These are phyloP conservation scores for Hypocryptadius cinnamomeus DNA, from an alignment of 2,113 vertebrate genomes.

Conservation along the genomic window DNA sequence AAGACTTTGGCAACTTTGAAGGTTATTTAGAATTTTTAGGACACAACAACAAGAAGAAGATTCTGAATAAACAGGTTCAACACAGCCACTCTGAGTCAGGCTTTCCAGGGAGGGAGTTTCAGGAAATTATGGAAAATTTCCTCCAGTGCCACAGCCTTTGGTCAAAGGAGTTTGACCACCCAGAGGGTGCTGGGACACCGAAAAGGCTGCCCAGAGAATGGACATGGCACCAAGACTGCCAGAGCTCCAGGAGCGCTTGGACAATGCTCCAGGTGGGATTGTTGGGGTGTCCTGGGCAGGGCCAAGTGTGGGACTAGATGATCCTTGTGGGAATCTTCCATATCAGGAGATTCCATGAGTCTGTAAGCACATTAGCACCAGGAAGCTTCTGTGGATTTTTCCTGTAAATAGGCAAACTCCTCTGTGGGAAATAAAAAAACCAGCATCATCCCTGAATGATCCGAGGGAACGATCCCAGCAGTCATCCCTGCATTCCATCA, in stretches of 20 bases:
- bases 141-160: no score
- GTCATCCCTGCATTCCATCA: neutral
- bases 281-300: neutral
- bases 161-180: neutral
- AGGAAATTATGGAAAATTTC: neutral
- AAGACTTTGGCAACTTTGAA: neutral
- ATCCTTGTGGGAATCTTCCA: neutral
- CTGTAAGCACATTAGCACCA: fast-evolving
- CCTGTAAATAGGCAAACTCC: neutral
- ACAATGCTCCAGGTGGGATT: neutral
- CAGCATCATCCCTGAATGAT: no score
- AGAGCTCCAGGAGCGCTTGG: neutral
- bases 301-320: neutral
- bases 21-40: neutral
- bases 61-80: neutral
- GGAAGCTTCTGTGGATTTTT: neutral
- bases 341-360: no score
- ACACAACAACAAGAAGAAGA: neutral
- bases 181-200: neutral
- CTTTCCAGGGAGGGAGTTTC: neutral
- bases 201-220: neutral
- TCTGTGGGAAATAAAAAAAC: neutral
- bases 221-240: neutral
- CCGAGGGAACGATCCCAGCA: neutral
- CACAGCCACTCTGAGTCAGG: neutral